Conservation (phyloP, 2,888 invertebrate species). For the Andrena bicolor region DNA sequence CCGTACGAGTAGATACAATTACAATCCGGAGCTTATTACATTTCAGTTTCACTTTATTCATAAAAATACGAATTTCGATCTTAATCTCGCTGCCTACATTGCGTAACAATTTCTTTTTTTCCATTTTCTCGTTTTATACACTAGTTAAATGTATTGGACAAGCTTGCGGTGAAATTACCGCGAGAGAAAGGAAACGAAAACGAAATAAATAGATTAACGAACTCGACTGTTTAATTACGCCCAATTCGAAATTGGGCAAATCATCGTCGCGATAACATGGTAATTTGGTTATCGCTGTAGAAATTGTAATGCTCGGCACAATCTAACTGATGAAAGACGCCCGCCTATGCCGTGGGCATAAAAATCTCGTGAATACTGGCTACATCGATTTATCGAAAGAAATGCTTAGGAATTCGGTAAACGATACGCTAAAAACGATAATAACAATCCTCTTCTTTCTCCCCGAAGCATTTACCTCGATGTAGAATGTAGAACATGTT, state of each 20-base stretch:
- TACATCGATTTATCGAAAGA: constrained; percentile 44
- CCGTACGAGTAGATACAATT: constrained; percentile 1
- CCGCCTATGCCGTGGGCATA: constrained; percentile 19
- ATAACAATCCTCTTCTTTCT: constrained; percentile 4
- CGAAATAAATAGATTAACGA: constrained; percentile 64
- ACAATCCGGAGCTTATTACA: constrained; percentile 26
- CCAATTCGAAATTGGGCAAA: constrained; percentile 35
- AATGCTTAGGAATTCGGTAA: constrained; percentile 42
- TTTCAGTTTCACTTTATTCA: constrained; percentile 79
- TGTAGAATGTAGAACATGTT: constrained; percentile 15
- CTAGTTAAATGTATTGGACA: constrained; percentile 64
- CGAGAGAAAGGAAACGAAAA: constrained; percentile 45
- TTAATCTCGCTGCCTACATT: constrained; percentile 75
- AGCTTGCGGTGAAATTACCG: constrained; percentile 31
- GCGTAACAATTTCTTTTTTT: constrained; percentile 74
- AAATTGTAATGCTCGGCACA: constrained; percentile 42
- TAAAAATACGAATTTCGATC: constrained; percentile 82
- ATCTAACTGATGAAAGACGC: constrained; percentile 43
- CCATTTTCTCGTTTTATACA: constrained; percentile 54
- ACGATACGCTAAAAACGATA: constrained; percentile 44
- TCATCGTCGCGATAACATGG: constrained; percentile 26
- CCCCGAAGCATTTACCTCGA: constrained; percentile 45
- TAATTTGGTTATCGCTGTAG: constrained; percentile 16
- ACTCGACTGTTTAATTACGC: constrained; percentile 38
- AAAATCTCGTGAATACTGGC: constrained; percentile 51